Evolutionary conservation across 2,888 invertebrate species (phyloP).

Genomic region (Zaprionus lineosus): DNA sequence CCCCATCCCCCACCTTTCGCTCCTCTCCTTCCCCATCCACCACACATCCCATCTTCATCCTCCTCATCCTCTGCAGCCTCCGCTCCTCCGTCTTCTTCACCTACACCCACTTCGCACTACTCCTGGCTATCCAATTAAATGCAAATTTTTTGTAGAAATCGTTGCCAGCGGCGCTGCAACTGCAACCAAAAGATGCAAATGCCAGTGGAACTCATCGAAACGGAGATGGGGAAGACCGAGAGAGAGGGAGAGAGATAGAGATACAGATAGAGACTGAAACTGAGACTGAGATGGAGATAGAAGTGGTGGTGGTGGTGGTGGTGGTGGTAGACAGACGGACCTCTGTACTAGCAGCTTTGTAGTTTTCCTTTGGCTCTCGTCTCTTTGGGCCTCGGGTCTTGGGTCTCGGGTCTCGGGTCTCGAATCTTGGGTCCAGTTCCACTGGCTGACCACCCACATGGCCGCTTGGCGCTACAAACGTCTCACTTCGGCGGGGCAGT

Average conservation of each 20-base stretch:
- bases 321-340: not conserved
- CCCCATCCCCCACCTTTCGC: not conserved
- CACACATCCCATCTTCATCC: too few species aligned
- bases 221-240: not conserved
- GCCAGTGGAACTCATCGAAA: conserved; percentile 7
- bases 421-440: conserved; percentile 46
- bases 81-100: not conserved
- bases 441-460: conserved; percentile 68
- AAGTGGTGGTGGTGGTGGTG: too few species aligned
- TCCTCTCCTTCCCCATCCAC: too few species aligned
- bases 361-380: conserved; percentile 20
- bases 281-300: too few species aligned
- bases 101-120: conserved; percentile 10
- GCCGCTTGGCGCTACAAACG: conserved; percentile 68
- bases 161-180: conserved; percentile 45
- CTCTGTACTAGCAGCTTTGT: not conserved
- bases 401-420: conserved; percentile 32
- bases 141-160: conserved; percentile 77
- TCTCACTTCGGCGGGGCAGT: conserved; percentile 63
- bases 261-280: too few species aligned
- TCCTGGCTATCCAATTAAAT: conserved; percentile 69
- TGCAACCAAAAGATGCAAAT: conserved; percentile 66
- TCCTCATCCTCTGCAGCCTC: too few species aligned
- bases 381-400: not conserved
- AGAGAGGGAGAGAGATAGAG: not conserved